phyloP scores from a whole-genome alignment of 1,140 invertebrate genomes.

The Papilio xuthus region DNA sequence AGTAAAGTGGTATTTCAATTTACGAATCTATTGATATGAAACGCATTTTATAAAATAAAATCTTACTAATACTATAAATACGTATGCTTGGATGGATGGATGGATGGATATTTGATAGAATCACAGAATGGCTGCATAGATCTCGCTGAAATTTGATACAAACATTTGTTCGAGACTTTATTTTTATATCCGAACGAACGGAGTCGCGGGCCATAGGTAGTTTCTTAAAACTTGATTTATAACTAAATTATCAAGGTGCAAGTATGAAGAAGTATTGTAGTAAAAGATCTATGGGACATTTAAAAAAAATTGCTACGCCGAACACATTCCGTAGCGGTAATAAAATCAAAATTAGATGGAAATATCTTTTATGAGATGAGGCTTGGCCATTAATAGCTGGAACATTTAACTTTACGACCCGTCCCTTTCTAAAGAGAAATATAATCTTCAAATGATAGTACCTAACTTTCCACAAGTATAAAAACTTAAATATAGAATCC shows the following conservation, averaged over 20 bases:
- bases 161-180: too few relatives aligned
- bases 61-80: too few relatives aligned
- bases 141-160: too few relatives aligned
- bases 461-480: background rate
- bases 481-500: background rate
- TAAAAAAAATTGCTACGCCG: constrained; percentile 1
- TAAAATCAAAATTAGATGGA: constrained; percentile 17
- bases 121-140: too few relatives aligned
- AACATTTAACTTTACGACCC: constrained; percentile 21
- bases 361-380: constrained; percentile 16
- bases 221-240: background rate
- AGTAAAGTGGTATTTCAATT: constrained; percentile 21
- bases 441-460: constrained; percentile 1
- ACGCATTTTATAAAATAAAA: background rate
- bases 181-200: too few relatives aligned
- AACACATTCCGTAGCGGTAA: background rate
- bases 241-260: background rate
- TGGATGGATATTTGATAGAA: too few relatives aligned
- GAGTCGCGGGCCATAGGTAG: too few relatives aligned
- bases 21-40: background rate
- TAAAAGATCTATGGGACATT: background rate
- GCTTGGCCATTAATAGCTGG: constrained; percentile 14
- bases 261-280: background rate
- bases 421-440: background rate
- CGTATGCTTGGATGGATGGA: too few relatives aligned